Percentiles rank a stretch among this genome's conserved stretches.
These are phyloP conservation scores for Amblyraja radiata DNA, from an alignment of 2,797 vertebrate genomes.

Conservation along the genomic window DNA sequence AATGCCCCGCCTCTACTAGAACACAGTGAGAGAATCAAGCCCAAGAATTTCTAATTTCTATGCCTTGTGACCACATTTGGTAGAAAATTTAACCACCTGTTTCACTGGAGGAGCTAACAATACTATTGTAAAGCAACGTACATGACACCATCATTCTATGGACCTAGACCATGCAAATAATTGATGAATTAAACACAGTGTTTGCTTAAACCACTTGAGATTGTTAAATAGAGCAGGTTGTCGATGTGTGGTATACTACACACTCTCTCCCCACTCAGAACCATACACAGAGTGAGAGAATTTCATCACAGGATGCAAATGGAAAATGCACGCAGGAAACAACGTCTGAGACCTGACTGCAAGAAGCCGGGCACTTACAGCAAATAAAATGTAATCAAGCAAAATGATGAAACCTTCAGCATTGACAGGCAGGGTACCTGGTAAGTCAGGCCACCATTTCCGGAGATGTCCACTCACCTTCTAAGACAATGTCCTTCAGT, in stretches of 20 bases:
- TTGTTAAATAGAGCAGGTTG: not conserved
- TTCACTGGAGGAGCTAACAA: not conserved
- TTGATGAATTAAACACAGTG: no score
- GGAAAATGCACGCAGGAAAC: no score
- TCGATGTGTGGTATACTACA: not conserved
- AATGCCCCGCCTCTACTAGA: no score
- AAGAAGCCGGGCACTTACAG: not conserved
- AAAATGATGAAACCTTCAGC: not conserved
- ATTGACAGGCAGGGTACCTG: not conserved
- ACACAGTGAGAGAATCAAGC: not conserved
- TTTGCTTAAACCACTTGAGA: not conserved
- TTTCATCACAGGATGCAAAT: no score
- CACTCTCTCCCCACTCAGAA: not conserved
- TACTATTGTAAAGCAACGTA: not conserved
- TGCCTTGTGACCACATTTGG: not conserved
- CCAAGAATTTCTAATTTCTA: not conserved
- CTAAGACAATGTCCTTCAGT: conserved; percentile 79
- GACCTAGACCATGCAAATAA: no score
- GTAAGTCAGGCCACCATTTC: not conserved
- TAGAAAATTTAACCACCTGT: not conserved
- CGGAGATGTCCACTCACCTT: conserved; percentile 53
- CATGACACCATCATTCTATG: not conserved
- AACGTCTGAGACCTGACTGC: no score
- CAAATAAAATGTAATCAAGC: not conserved
- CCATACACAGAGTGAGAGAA: not conserved